Evolutionary conservation across 2,113 vertebrate genomes (phyloP), one percentile per base, ranked within the genome.

Genomic region (Saccopteryx bilineata): DNA sequence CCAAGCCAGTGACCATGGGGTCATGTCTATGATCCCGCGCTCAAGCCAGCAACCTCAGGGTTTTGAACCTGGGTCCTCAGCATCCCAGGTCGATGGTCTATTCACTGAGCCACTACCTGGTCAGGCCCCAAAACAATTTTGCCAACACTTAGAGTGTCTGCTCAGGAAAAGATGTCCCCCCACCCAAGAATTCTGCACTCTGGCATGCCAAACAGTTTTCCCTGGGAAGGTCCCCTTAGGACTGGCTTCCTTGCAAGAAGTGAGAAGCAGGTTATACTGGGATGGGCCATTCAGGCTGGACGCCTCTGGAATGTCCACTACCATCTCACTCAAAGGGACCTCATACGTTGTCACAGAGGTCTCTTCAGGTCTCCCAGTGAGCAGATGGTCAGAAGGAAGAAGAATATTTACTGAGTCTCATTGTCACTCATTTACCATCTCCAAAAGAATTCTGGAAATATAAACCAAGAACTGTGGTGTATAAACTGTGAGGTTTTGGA

Each of bases 201-300:
- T 63, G 21, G 58, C 63, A 63, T 21, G 68, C 54, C 76, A 74
- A 69, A 61, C 12, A 26, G 82, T 48, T 75, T 28, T 85, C 26
- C 28, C 1, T 4, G 58, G 66, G 63, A 95, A 87, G 19, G 56
- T 68, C 39, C 31, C 13, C 10, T 0, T 52, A 81, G 12, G n/a
- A 63, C 24, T 18, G 63, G 48, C 46, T 91, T 93, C 94, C 80
- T 63, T 52, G 50, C n/a, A n/a, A 83, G 71, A 74, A 69, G 26
- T 12, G 8, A 48, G 65, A 39, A 60, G 52, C 9, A 54, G 28
- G 33, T 31, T 0, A 0, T 6, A 2, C 0, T 28, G 48, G 54
- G n/a, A 61, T n/a, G 31, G 31, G 60, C 19, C 65, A 28, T 10
- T 76, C 17, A 63, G 24, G n/a, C 58, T 74, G 48, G 3, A 10